A percentile compares a stretch with the other conserved stretches of the same genome.
Conservation (phyloP, 2,888 invertebrate species). For the Ormyrus rosae region DNA sequence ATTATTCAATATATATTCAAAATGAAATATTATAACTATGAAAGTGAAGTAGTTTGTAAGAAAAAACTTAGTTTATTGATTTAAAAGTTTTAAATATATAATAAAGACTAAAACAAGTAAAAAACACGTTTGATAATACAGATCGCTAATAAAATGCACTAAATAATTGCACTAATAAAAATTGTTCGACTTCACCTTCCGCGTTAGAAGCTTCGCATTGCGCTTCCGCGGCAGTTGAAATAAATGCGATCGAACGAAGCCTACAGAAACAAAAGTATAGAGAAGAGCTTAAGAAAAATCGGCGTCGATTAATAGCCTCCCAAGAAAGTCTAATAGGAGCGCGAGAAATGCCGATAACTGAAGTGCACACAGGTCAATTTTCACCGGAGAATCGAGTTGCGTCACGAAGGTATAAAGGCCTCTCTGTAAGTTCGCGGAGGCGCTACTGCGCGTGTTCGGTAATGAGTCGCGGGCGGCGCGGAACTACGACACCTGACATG, state of each 20-base stretch:
- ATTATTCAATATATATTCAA: too few relatives aligned
- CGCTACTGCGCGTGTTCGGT: slow-evolving; percentile 18
- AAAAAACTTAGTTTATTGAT: too few relatives aligned
- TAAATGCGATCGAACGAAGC: background rate
- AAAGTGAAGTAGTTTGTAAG: too few relatives aligned
- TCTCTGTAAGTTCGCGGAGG: background rate
- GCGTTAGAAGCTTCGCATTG: background rate
- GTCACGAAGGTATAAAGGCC: slow-evolving; percentile 25
- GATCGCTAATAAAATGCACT: background rate
- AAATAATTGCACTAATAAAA: background rate
- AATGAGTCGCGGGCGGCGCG: slow-evolving; percentile 18
- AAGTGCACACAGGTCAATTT: slow-evolving; percentile 25
- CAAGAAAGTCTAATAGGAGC: background rate
- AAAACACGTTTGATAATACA: too few relatives aligned
- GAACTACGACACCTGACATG: slow-evolving; percentile 32
- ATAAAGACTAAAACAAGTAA: too few relatives aligned
- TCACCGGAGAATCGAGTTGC: slow-evolving; percentile 23
- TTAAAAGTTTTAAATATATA: too few relatives aligned
- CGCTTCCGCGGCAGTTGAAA: background rate
- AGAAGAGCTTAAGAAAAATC: background rate
- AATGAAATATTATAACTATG: too few relatives aligned
- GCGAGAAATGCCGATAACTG: background rate
- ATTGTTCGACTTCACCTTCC: background rate
- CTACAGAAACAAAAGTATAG: background rate
- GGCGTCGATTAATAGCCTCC: slow-evolving; percentile 26